Conservation (phyloP, 2,888 invertebrate species). For the Uloborus plumipes region DNA sequence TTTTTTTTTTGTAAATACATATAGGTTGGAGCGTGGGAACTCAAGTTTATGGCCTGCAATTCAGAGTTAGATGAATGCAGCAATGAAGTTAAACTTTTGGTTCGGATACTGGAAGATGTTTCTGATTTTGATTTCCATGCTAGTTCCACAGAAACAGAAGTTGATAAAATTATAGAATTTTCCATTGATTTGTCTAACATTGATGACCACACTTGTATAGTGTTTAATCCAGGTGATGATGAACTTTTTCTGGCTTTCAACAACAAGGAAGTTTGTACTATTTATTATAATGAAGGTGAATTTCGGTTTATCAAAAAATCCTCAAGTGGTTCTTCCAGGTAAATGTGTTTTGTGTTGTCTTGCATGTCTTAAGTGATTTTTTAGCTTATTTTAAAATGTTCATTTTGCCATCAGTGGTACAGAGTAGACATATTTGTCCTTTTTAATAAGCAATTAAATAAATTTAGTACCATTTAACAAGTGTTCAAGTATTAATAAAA, state of each 20-base stretch:
- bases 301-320: conserved; percentile 30
- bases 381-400: no score
- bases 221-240: conserved; percentile 41
- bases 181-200: not conserved
- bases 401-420: not conserved
- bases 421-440: no score
- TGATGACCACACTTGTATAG: conserved; percentile 40
- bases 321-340: conserved; percentile 20
- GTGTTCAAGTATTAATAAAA: no score
- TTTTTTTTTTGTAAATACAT: not conserved
- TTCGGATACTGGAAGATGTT: conserved; percentile 23
- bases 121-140: conserved; percentile 18
- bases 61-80: conserved; percentile 30
- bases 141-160: conserved; percentile 7
- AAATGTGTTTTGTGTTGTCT: not conserved
- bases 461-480: no score
- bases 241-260: conserved; percentile 20
- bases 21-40: conserved; percentile 30
- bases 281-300: conserved; percentile 30
- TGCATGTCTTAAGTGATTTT: not conserved
- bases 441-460: no score
- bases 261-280: conserved; percentile 28
- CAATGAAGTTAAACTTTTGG: conserved; percentile 10
- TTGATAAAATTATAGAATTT: conserved; percentile 31
- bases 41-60: conserved; percentile 32